phyloP scores from a whole-genome alignment of 2,113 vertebrate species.

The Galbula dea region DNA sequence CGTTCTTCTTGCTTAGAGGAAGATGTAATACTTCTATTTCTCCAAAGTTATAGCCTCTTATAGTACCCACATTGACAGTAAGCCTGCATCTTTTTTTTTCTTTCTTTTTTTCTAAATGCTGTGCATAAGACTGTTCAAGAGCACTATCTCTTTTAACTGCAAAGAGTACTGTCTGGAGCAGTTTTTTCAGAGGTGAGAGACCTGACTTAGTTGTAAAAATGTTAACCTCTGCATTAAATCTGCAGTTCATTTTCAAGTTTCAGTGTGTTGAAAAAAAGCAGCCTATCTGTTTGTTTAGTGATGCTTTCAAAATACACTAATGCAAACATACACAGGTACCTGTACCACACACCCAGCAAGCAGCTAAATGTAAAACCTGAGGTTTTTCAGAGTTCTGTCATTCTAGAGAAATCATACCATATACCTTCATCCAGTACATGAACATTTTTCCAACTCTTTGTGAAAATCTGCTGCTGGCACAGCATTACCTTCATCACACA shows the following conservation, averaged over 20 bases:
- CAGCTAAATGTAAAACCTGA: neutral
- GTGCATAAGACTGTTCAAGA: neutral
- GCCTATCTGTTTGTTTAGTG: neutral
- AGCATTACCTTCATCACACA: neutral
- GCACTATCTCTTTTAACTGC: neutral
- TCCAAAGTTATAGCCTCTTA: neutral
- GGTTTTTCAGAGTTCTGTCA: neutral
- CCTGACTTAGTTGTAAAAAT: neutral
- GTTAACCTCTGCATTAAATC: neutral
- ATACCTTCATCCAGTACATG: neutral
- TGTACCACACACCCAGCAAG: neutral
- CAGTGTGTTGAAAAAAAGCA: neutral
- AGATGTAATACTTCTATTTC: constrained; percentile 9
- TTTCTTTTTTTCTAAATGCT: neutral
- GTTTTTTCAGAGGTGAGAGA: neutral
- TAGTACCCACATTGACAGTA: neutral
- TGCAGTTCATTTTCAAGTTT: neutral
- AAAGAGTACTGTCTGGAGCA: neutral
- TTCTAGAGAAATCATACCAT: neutral
- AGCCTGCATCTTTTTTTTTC: neutral
- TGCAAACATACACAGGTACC: rapidly evolving
- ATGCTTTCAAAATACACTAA: neutral
- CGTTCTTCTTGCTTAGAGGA: constrained; percentile 20
- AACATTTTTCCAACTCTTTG: neutral
- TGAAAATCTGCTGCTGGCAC: neutral